These are phyloP conservation scores for Sceloporus tristichus DNA, from an alignment of 2,113 vertebrate genomes.

Conservation along the genomic window DNA sequence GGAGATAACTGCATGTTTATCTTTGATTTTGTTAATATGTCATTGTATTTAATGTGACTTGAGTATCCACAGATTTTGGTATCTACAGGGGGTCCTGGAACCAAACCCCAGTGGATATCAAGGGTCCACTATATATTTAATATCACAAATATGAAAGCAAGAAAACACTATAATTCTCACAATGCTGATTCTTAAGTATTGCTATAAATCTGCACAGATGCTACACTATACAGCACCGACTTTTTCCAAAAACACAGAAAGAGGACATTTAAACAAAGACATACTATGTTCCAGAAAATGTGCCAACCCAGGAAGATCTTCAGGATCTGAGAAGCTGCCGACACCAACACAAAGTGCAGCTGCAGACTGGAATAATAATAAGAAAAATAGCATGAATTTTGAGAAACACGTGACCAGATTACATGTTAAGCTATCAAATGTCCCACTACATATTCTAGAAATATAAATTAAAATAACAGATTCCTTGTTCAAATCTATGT, in stretches of 20 bases:
- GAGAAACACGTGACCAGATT: conserved; percentile 20
- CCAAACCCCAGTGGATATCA: no score
- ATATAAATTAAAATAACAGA: conserved; percentile 55
- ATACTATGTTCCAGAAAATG: conserved; percentile 99
- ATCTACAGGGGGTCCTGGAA: no score
- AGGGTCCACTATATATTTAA: neutral
- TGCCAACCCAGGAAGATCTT: conserved; percentile 94
- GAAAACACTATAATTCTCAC: neutral
- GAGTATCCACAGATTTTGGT: no score
- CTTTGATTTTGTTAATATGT: no score
- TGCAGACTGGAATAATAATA: conserved; percentile 86
- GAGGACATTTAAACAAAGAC: conserved; percentile 59
- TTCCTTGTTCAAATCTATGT: conserved; percentile 39
- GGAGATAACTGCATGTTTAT: neutral
- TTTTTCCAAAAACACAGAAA: conserved; percentile 15
- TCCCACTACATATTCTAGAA: conserved; percentile 41
- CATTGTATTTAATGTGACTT: no score
- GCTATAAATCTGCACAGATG: neutral
- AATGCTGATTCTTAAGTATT: neutral
- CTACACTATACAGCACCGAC: neutral
- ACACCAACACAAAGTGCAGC: conserved; percentile 94
- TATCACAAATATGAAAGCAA: neutral
- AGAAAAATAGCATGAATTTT: conserved; percentile 58
- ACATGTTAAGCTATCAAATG: neutral
- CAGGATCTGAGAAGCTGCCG: conserved; percentile 96